phyloP scores from a whole-genome alignment of 2,888 invertebrate genomes.

The Sminthurides aquaticus region DNA sequence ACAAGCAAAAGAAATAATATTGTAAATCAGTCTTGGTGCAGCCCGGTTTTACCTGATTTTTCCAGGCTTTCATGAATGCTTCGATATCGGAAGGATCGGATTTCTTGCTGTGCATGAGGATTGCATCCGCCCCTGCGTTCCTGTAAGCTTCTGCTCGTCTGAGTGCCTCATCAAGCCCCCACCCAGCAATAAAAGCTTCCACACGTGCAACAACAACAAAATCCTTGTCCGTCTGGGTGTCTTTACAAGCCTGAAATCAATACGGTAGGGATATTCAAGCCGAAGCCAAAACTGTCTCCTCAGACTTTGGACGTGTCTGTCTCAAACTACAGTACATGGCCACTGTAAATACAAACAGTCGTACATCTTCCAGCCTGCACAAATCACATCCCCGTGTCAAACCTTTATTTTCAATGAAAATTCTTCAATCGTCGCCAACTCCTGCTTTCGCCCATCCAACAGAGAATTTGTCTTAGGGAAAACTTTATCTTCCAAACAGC shows the following conservation, averaged over 20 bases:
- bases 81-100: slow-evolving; percentile 48
- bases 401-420: slow-evolving; percentile 50
- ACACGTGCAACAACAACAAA: slow-evolving; percentile 50
- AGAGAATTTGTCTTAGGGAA: slow-evolving; percentile 50
- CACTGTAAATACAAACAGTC: no score
- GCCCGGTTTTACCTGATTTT: slow-evolving; percentile 47
- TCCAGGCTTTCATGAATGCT: slow-evolving; percentile 49
- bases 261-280: not conserved
- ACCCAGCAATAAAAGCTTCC: slow-evolving; percentile 47
- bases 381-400: slow-evolving; percentile 13
- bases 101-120: slow-evolving; percentile 49
- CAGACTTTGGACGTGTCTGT: no score
- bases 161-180: slow-evolving; percentile 45
- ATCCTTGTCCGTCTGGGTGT: slow-evolving; percentile 48
- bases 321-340: no score
- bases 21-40: no score
- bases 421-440: slow-evolving; percentile 48
- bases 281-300: not conserved
- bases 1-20: no score
- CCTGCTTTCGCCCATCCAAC: slow-evolving; percentile 48
- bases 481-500: slow-evolving; percentile 49
- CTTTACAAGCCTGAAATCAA: slow-evolving; percentile 48
- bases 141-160: slow-evolving; percentile 44
- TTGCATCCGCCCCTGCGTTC: slow-evolving; percentile 48
- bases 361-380: no score